Percentiles rank a stretch among this genome's conserved stretches.
Evolutionary conservation across 1,140 invertebrate species (phyloP).

Genomic region (Charaxes varanes): DNA sequence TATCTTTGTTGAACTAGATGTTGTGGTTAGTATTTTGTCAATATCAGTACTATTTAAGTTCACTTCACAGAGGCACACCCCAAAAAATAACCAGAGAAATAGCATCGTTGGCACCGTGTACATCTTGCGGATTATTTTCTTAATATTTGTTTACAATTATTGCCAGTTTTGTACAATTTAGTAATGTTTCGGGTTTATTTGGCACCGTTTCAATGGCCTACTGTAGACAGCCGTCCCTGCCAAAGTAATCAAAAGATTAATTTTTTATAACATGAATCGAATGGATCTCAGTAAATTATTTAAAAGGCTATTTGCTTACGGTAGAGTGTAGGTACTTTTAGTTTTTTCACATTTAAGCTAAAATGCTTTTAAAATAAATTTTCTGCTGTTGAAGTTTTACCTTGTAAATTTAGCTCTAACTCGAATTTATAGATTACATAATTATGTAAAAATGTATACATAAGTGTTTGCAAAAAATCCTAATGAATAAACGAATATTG

Average conservation of each 20-base stretch:
- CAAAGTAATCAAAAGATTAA: slow-evolving; percentile 16
- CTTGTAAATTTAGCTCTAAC: too few relatives aligned
- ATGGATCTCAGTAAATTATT: too few relatives aligned
- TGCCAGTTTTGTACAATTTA: slow-evolving; percentile 9
- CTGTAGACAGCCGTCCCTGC: slow-evolving; percentile 16
- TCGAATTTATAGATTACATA: too few relatives aligned
- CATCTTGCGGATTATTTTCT: slow-evolving; percentile 10
- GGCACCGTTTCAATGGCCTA: slow-evolving; percentile 18
- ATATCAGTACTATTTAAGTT: slow-evolving; percentile 30
- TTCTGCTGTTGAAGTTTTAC: too few relatives aligned
- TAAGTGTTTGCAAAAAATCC: too few relatives aligned
- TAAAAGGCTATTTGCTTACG: neutral
- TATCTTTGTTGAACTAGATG: slow-evolving; percentile 19
- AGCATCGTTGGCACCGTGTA: slow-evolving; percentile 10
- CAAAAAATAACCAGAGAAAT: slow-evolving; percentile 34
- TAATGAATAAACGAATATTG: too few relatives aligned
- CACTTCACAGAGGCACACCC: slow-evolving; percentile 25
- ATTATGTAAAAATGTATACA: too few relatives aligned
- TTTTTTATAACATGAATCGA: too few relatives aligned
- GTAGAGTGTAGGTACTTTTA: slow-evolving; percentile 5
- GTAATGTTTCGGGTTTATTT: slow-evolving; percentile 17
- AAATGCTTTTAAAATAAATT: too few relatives aligned
- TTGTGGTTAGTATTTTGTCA: slow-evolving; percentile 29
- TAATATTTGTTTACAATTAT: slow-evolving; percentile 10
- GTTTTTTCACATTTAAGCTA: too few relatives aligned